A percentile compares a stretch with the other conserved stretches of the same genome.
Evolutionary conservation across 2,888 invertebrate genomes (phyloP).

Genomic region (Callyntrura guangdongensis): DNA sequence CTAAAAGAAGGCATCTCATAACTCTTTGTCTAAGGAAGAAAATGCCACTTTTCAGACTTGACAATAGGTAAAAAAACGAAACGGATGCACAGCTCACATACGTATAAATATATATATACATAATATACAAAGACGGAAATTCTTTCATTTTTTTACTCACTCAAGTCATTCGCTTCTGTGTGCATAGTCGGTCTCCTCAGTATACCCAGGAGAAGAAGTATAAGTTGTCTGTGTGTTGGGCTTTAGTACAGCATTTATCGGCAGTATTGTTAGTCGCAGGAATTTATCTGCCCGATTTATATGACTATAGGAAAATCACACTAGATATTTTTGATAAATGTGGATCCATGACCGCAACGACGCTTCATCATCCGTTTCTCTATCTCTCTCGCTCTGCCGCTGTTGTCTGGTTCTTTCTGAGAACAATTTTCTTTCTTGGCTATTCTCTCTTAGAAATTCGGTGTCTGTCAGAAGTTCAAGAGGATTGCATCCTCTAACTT

Average conservation of each 20-base stretch:
- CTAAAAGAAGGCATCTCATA: constrained; percentile 81
- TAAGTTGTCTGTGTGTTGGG: background rate
- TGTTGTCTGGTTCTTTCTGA: background rate
- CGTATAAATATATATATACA: no score
- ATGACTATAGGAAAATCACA: background rate
- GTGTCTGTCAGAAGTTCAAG: constrained; percentile 1
- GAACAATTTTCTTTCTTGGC: no score
- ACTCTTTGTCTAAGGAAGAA: constrained; percentile 74
- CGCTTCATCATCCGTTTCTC: constrained; percentile 18
- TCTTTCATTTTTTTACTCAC: constrained; percentile 7
- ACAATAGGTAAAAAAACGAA: constrained; percentile 54
- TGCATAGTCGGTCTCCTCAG: no score
- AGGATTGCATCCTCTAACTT: background rate
- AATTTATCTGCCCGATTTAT: constrained; percentile 3
- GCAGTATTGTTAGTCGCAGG: background rate
- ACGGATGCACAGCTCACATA: constrained; percentile 42
- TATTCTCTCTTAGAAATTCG: background rate
- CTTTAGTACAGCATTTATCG: background rate
- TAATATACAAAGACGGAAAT: background rate
- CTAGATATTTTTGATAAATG: constrained; percentile 46
- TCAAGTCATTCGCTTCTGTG: background rate
- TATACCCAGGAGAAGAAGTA: no score
- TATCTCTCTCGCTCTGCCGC: no score
- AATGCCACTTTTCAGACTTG: constrained; percentile 66
- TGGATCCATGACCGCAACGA: constrained; percentile 32